Evolutionary conservation across 2,113 vertebrate species (phyloP).

Genomic region (Cyphomyrus plagiostoma): DNA sequence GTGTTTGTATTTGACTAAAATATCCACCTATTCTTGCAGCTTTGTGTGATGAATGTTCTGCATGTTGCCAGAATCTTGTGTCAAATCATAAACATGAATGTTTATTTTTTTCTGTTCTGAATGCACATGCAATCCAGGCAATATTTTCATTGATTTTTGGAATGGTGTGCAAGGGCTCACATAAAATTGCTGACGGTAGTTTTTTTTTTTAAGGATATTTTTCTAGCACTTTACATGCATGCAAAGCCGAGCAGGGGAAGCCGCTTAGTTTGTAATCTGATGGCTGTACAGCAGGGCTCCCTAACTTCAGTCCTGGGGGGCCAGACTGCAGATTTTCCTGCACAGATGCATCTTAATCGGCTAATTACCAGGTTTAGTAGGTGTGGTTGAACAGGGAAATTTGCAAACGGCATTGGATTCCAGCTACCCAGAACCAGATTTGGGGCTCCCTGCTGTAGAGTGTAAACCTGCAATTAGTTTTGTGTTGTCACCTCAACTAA

Average conservation of each 20-base stretch:
- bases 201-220: background rate
- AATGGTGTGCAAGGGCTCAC: background rate
- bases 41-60: background rate
- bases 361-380: background rate
- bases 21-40: background rate
- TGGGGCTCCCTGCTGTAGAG: background rate
- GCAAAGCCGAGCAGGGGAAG: background rate
- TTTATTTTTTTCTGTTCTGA: background rate
- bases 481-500: background rate
- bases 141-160: background rate
- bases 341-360: background rate
- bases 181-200: background rate
- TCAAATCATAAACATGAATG: background rate
- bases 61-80: background rate
- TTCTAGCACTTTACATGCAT: constrained; percentile 1
- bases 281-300: background rate
- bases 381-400: background rate
- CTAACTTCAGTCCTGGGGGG: background rate
- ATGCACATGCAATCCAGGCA: background rate
- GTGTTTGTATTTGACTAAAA: background rate
- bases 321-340: background rate
- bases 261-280: background rate
- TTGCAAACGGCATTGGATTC: background rate
- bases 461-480: background rate
- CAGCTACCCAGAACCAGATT: background rate